Conservation (phyloP, 1,140 invertebrate species). For the Geopemphigus sp. region DNA sequence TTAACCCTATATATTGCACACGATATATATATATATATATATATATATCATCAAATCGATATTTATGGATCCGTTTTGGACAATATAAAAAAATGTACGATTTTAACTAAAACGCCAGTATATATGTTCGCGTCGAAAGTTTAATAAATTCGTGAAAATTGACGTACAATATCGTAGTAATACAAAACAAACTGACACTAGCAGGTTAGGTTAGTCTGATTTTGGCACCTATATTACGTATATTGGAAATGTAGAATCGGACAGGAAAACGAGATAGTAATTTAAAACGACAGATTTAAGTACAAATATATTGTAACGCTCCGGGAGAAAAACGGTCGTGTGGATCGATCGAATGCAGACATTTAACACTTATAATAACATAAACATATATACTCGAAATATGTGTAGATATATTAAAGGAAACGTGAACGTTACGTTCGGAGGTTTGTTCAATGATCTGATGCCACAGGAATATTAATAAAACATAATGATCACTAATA, state of each 20-base stretch:
- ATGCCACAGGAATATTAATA: no score
- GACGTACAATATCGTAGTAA: neutral
- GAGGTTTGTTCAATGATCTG: no score
- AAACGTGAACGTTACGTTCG: no score
- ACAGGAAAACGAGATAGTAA: neutral
- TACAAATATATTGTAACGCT: neutral
- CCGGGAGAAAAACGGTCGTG: no score
- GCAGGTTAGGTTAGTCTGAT: neutral
- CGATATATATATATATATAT: no score
- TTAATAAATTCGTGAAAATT: neutral
- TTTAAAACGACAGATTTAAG: constrained; percentile 3
- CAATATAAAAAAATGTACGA: no score
- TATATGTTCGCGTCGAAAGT: neutral
- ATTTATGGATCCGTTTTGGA: no score
- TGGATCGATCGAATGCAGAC: neutral
- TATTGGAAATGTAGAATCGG: neutral
- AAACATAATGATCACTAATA: no score
- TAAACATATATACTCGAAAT: neutral
- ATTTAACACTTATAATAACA: neutral
- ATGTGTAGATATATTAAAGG: no score
- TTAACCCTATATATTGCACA: no score
- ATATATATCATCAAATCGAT: no score
- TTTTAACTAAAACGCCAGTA: no score
- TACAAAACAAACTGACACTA: neutral
- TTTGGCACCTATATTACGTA: neutral